Base-by-base conservation (phyloP, 2,888 invertebrate genomes). In the Tanytarsus gracilentus region DNA sequence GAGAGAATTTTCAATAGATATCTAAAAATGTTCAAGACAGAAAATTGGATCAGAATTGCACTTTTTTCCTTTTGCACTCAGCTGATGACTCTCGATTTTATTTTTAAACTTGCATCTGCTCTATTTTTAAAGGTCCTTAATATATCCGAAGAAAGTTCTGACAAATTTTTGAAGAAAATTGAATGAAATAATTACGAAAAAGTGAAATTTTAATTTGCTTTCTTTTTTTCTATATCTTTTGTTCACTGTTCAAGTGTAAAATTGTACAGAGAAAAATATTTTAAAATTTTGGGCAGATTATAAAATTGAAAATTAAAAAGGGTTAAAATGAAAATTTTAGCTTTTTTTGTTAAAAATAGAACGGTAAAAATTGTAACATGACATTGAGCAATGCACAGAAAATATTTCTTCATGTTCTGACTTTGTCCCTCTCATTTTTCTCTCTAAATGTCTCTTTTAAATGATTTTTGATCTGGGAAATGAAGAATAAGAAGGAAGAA, bases 151-250 rank as follows among this genome's bases (percentile, higher is more conserved):
- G 44, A 44, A 8, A 44, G 44, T 44, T 44, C 44, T 44, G 44
- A 44, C 44, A 44, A 44, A 44, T 44, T 44, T 44, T 36, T 36
- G 36, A 44, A 18, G 44, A 44, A 44, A 36, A 36, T 36, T 36
- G n/a, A 14, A 4, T 16, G 16, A 16, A 14, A 23, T 23, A 4
- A 23, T 44, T 18, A 1, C 11, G 18, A 7, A 2, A 39, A 39
- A 39, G 44, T 23, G 23, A 44, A 23, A 23, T 18, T 18, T 8
- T 23, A 44, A 44, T 23, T 44, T 44, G 9, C 7, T 44, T 44
- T 44, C 23, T 44, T 23, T 23, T n/a, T 44, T 44, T 18, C 5
- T 18, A 44, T 23, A 18, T 44, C 16, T 14, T 33, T 1, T 36
- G 3, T 36, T 2, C 1, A 23, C 11, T 44, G 44, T 18, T 7